Conservation (phyloP, 2,797 vertebrate genomes). For the Characodon lateralis region DNA sequence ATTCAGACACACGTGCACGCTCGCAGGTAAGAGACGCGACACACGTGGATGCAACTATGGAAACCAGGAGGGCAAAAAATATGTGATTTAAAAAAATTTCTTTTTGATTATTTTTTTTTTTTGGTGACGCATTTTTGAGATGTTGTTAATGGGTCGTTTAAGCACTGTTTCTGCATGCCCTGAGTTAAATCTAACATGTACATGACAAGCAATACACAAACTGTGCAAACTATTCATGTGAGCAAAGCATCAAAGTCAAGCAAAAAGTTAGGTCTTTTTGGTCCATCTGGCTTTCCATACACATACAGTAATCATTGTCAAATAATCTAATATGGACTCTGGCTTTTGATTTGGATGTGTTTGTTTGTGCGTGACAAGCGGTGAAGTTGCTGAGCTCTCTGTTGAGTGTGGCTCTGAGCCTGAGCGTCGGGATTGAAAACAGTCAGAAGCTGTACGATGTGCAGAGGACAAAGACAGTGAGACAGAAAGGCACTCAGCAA, state of each 20-base stretch:
- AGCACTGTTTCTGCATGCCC: no score
- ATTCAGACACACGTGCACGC: conserved; percentile 92
- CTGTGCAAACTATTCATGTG: background rate
- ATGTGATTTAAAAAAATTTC: background rate
- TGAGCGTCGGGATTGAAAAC: conserved; percentile 85
- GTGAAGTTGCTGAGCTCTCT: conserved; percentile 89
- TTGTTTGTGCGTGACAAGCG: conserved; percentile 69
- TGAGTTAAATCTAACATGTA: background rate
- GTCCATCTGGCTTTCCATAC: background rate
- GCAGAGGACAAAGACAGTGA: conserved; percentile 78
- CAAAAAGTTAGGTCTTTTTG: background rate
- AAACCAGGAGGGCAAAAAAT: background rate
- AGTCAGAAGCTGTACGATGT: conserved; percentile 84
- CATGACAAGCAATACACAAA: background rate
- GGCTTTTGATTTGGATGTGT: conserved; percentile 4
- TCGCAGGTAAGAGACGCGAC: conserved; percentile 81
- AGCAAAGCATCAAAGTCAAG: background rate
- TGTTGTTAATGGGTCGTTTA: background rate
- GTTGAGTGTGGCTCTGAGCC: conserved; percentile 81
- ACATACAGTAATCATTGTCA: no score
- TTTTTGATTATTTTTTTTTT: background rate
- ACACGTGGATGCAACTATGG: background rate
- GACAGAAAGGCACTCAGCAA: conserved; percentile 76
- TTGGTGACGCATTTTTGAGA: background rate
- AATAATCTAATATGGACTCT: background rate